phyloP scores from a whole-genome alignment of 2,888 invertebrate species.

The Zaprionus bogoriensis region DNA sequence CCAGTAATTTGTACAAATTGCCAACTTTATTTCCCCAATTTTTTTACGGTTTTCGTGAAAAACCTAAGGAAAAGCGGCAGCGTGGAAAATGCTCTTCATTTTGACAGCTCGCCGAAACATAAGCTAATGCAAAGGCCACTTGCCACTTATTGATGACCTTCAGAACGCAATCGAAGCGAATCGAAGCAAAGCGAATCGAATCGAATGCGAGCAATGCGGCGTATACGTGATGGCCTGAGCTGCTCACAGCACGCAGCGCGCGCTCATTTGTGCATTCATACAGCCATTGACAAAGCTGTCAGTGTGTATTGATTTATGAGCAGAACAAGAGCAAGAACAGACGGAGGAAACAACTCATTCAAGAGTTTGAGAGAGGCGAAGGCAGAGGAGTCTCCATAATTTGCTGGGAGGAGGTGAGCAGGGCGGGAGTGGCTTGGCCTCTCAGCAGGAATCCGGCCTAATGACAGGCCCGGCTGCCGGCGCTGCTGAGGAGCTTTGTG shows the following conservation, averaged over 20 bases:
- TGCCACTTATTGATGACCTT: slow-evolving; percentile 75
- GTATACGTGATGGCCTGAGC: slow-evolving; percentile 51
- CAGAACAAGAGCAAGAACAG: slow-evolving; percentile 11
- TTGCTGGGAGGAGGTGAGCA: no score
- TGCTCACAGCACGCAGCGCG: background rate
- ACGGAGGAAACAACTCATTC: slow-evolving; percentile 48
- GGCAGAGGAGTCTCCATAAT: no score
- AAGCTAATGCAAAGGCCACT: slow-evolving; percentile 25
- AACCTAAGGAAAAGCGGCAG: slow-evolving; percentile 48
- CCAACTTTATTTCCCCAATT: slow-evolving; percentile 14
- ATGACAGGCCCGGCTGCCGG: slow-evolving; percentile 43
- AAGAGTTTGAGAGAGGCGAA: slow-evolving; percentile 15
- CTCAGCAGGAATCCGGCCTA: slow-evolving; percentile 38
- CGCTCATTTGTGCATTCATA: slow-evolving; percentile 64
- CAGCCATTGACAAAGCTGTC: slow-evolving; percentile 74
- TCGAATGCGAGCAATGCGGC: slow-evolving; percentile 32
- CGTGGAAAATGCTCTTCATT: slow-evolving; percentile 59
- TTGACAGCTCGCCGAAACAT: slow-evolving; percentile 46
- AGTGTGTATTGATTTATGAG: slow-evolving; percentile 71
- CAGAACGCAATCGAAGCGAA: slow-evolving; percentile 52
- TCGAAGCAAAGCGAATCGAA: slow-evolving; percentile 17
- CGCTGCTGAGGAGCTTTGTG: no score
- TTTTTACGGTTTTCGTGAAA: background rate
- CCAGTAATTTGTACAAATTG: slow-evolving; percentile 74
- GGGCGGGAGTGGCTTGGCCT: no score